phyloP scores from a whole-genome alignment of 2,797 vertebrate species.

The Betta splendens region DNA sequence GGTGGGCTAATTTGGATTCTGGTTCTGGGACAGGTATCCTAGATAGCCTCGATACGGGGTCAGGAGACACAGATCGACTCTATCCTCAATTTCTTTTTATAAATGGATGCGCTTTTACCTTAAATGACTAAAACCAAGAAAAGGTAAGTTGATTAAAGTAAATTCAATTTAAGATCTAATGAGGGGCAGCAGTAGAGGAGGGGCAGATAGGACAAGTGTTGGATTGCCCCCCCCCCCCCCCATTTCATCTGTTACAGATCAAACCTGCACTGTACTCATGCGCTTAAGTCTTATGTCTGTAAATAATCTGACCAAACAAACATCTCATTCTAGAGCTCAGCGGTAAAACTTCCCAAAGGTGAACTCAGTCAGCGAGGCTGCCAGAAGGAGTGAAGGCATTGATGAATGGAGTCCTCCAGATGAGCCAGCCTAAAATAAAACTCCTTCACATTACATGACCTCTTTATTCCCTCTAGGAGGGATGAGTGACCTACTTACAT shows the following conservation, averaged over 20 bases:
- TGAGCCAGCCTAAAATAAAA: conserved; percentile 75
- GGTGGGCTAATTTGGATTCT: not conserved
- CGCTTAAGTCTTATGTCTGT: not conserved
- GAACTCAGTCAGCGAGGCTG: conserved; percentile 21
- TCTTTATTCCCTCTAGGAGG: conserved; percentile 61
- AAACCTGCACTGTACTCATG: not conserved
- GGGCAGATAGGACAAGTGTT: not conserved
- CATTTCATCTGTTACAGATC: not conserved
- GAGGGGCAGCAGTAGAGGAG: not conserved
- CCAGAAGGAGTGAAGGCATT: conserved; percentile 46
- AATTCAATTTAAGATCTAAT: not conserved
- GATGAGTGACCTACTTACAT: conserved; percentile 81
- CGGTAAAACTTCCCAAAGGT: conserved; percentile 38
- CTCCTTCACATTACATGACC: conserved; percentile 67
- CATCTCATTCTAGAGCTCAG: conserved; percentile 11
- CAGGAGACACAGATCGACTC: conserved; percentile 11
- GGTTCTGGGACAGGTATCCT: no score
- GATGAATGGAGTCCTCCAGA: conserved; percentile 72
- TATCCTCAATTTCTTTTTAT: not conserved
- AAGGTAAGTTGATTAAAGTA: not conserved
- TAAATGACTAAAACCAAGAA: not conserved
- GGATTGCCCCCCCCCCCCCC: not conserved
- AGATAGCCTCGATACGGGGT: no score
- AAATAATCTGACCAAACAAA: not conserved
- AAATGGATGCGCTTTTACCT: not conserved